Conservation (phyloP, 2,888 invertebrate species). For the Syritta pipiens region DNA sequence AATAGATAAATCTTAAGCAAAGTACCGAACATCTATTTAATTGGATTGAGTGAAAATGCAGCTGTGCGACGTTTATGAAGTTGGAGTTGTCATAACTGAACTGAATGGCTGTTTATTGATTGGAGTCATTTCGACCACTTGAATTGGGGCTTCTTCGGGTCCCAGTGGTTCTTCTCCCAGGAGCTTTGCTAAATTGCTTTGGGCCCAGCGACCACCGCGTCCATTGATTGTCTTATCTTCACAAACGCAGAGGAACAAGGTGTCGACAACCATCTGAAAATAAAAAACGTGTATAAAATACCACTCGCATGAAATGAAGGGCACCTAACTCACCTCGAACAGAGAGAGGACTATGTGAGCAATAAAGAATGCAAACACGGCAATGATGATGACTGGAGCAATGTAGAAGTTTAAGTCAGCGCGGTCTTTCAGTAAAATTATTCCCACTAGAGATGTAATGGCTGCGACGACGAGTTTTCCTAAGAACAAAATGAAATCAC, state of each 20-base stretch:
- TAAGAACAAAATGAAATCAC: slow-evolving; percentile 94
- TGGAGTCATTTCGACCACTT: slow-evolving; percentile 79
- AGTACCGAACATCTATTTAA: slow-evolving; percentile 11
- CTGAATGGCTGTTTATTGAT: slow-evolving; percentile 79
- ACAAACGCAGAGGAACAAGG: slow-evolving; percentile 95
- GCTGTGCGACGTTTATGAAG: slow-evolving; percentile 7
- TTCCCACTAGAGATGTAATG: slow-evolving; percentile 88
- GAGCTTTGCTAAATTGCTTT: slow-evolving; percentile 82
- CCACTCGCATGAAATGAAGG: neutral
- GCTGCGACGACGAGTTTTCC: slow-evolving; percentile 90
- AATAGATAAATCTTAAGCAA: slow-evolving; percentile 1
- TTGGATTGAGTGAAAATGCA: slow-evolving; percentile 18
- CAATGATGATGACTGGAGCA: slow-evolving; percentile 90
- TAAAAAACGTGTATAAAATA: neutral
- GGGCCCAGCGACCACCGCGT: slow-evolving; percentile 84
- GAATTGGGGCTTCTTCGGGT: slow-evolving; percentile 78
- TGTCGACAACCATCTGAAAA: slow-evolving; percentile 93
- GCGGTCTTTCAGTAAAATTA: slow-evolving; percentile 87
- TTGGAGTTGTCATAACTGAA: slow-evolving; percentile 43
- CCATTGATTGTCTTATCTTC: slow-evolving; percentile 93
- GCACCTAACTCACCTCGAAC: slow-evolving; percentile 86
- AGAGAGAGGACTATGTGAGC: slow-evolving; percentile 95
- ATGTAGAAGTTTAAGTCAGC: slow-evolving; percentile 89
- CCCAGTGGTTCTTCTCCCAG: slow-evolving; percentile 80
- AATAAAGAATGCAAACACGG: slow-evolving; percentile 93